These are phyloP conservation scores for Scleropages formosus DNA, from an alignment of 2,797 vertebrate species.

Conservation along the genomic window DNA sequence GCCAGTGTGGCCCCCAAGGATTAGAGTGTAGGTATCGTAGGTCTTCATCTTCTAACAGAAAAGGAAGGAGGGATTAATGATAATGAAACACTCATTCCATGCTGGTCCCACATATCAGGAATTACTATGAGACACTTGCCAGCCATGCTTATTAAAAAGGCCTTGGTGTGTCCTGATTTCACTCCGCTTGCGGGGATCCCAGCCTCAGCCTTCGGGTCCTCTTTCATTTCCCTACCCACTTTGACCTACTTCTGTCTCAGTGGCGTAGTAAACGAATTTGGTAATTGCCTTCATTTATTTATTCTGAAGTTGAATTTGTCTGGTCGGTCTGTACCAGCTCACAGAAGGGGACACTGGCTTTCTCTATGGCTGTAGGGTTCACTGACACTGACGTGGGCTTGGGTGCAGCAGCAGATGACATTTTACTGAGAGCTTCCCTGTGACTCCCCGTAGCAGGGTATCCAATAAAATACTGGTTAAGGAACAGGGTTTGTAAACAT, in stretches of 20 bases:
- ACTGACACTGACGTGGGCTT: neutral
- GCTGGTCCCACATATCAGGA: conserved; percentile 52
- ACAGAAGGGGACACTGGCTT: neutral
- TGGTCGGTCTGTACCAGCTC: too few species aligned
- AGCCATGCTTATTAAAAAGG: conserved; percentile 62
- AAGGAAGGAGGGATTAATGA: conserved; percentile 30
- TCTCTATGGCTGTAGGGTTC: neutral
- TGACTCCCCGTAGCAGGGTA: neutral
- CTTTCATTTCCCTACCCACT: conserved; percentile 61
- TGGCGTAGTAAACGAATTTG: conserved; percentile 64
- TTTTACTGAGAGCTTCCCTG: conserved; percentile 20
- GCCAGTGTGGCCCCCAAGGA: too few species aligned
- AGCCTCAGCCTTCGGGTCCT: conserved; percentile 51
- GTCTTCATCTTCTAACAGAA: neutral
- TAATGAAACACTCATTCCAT: conserved; percentile 53
- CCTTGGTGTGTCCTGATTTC: conserved; percentile 63
- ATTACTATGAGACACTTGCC: conserved; percentile 51
- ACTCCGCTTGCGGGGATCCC: conserved; percentile 53
- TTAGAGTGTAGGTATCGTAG: too few species aligned
- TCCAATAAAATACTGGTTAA: neutral
- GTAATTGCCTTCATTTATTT: conserved; percentile 76
- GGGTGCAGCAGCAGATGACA: too few species aligned
- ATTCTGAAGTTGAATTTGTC: conserved; percentile 63
- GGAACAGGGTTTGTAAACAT: neutral
- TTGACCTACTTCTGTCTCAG: conserved; percentile 20